Evolutionary conservation across 2,888 invertebrate genomes (phyloP).

Genomic region (Sussaba pulchella): DNA sequence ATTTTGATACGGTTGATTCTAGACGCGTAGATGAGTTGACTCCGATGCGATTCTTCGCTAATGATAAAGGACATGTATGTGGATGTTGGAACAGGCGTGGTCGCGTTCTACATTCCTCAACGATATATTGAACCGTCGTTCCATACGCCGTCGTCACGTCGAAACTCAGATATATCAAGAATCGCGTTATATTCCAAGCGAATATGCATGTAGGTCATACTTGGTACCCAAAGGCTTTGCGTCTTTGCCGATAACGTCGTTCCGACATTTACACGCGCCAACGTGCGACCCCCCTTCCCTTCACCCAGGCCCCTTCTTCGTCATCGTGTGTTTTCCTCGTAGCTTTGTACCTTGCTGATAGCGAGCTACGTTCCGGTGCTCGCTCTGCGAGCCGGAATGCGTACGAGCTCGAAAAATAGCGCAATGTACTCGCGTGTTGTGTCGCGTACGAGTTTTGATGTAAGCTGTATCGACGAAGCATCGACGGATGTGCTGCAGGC

Average conservation of each 20-base stretch:
- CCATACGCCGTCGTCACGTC: conserved; percentile 38
- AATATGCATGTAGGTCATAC: conserved; percentile 63
- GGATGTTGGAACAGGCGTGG: conserved; percentile 62
- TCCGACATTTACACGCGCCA: conserved; percentile 27
- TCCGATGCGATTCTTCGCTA: conserved; percentile 35
- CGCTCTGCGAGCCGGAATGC: not conserved
- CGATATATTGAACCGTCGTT: conserved; percentile 56
- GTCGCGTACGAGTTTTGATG: not conserved
- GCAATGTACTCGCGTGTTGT: not conserved
- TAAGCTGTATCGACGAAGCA: too few relatives aligned
- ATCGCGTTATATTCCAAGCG: conserved; percentile 6
- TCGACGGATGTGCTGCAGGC: not conserved
- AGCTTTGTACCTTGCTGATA: not conserved
- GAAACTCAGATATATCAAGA: conserved; percentile 31
- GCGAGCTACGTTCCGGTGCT: not conserved
- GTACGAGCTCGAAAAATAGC: not conserved
- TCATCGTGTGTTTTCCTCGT: too few relatives aligned
- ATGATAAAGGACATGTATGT: conserved; percentile 17
- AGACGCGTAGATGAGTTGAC: not conserved
- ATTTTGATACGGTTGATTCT: too few relatives aligned
- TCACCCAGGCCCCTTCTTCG: not conserved
- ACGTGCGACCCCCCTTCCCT: too few relatives aligned
- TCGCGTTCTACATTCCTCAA: conserved; percentile 61
- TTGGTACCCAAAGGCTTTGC: conserved; percentile 51
- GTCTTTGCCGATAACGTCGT: conserved; percentile 62